phyloP scores from a whole-genome alignment of 2,797 vertebrate species.

The Coregonus suidteri region DNA sequence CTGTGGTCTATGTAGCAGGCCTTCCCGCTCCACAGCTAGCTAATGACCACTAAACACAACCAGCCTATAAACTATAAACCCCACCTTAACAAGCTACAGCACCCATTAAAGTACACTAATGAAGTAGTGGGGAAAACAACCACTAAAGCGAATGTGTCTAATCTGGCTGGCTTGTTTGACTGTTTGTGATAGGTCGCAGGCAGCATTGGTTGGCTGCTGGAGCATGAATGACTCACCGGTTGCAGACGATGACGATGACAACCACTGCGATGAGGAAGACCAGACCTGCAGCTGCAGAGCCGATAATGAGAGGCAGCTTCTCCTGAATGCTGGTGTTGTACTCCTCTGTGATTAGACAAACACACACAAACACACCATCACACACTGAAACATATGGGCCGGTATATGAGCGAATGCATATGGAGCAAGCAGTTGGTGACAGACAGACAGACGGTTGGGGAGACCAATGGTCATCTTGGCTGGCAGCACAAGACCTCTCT shows the following conservation, averaged over 20 bases:
- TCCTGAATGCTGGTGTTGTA: conserved; percentile 98
- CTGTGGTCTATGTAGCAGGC: conserved; percentile 13
- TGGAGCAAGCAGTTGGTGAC: conserved; percentile 63
- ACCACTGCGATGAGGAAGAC: conserved; percentile 97
- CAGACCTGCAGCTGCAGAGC: conserved; percentile 90
- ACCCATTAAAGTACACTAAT: conserved; percentile 7
- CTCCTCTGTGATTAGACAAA: conserved; percentile 78
- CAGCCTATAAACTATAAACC: conserved; percentile 13
- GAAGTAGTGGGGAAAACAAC: conserved; percentile 29
- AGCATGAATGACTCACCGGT: conserved; percentile 81
- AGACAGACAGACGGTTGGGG: conserved; percentile 69
- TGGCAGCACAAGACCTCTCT: conserved; percentile 48
- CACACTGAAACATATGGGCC: conserved; percentile 65
- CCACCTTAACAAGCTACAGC: conserved; percentile 12
- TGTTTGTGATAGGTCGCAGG: background rate
- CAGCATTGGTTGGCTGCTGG: background rate
- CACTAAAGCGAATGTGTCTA: conserved; percentile 3
- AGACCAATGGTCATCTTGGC: conserved; percentile 58
- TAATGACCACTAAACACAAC: conserved; percentile 24
- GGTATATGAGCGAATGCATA: conserved; percentile 66
- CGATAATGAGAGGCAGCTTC: conserved; percentile 96
- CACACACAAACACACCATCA: conserved; percentile 38
- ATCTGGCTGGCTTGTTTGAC: conserved; percentile 13
- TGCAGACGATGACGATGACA: conserved; percentile 93
- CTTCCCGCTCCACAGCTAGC: conserved; percentile 2